phyloP scores from a whole-genome alignment of 1,140 invertebrate species.

The Contarinia nasturtii region DNA sequence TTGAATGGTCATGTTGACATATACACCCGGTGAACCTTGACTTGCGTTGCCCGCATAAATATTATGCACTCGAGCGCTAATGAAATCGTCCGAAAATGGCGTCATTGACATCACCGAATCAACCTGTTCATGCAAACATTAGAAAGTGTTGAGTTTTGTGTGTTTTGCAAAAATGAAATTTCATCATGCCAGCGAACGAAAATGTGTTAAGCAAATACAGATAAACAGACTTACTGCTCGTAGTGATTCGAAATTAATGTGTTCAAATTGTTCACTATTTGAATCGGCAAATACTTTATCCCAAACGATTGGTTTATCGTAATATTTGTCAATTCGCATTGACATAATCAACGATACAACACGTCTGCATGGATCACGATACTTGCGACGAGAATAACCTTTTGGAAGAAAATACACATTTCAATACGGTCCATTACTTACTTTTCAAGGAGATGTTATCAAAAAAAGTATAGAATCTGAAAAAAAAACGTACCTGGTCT shows the following conservation, averaged over 20 bases:
- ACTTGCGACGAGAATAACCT: constrained; percentile 58
- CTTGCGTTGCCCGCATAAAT: constrained; percentile 53
- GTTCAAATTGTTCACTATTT: constrained; percentile 61
- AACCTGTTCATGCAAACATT: constrained; percentile 34
- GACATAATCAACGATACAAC: constrained; percentile 63
- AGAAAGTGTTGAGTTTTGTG: constrained; percentile 1
- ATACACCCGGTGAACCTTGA: constrained; percentile 47
- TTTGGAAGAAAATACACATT: constrained; percentile 1
- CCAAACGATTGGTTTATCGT: constrained; percentile 60
- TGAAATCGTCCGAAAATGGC: constrained; percentile 66
- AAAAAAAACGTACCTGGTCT: constrained; percentile 34
- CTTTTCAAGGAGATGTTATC: neutral
- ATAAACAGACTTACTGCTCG: constrained; percentile 52
- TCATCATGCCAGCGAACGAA: neutral
- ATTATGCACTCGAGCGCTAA: constrained; percentile 58
- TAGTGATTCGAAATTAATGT: constrained; percentile 63
- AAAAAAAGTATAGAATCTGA: neutral
- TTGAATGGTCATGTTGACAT: constrained; percentile 61
- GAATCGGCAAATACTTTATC: constrained; percentile 48
- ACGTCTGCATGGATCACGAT: constrained; percentile 58
- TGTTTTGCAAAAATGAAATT: constrained; percentile 1
- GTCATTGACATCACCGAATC: constrained; percentile 81
- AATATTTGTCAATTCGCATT: constrained; percentile 61
- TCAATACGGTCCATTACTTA: neutral
- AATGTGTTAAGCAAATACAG: constrained; percentile 1